phyloP scores from a whole-genome alignment of 2,888 invertebrate genomes.

The Harpagoxenus sublaevis region DNA sequence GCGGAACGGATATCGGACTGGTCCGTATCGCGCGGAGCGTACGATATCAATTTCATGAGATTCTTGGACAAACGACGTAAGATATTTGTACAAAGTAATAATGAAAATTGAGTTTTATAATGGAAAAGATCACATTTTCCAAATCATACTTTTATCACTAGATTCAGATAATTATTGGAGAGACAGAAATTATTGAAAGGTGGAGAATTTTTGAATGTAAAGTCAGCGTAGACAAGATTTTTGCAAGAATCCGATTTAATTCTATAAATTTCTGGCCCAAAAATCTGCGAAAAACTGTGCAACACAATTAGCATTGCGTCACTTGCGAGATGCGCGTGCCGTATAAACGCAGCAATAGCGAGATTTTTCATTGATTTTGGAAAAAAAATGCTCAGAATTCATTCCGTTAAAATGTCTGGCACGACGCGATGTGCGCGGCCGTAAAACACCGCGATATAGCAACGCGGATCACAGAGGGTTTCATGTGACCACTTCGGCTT shows the following conservation, averaged over 20 bases:
- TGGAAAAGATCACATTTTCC: not conserved
- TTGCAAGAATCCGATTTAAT: not conserved
- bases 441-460: constrained; percentile 69
- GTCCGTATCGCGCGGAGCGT: constrained; percentile 17
- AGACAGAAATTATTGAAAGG: too few relatives aligned
- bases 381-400: constrained; percentile 64
- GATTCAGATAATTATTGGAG: not conserved
- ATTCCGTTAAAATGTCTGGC: constrained; percentile 64
- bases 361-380: constrained; percentile 32
- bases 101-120: not conserved
- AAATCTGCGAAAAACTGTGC: not conserved
- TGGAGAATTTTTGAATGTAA: not conserved
- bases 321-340: not conserved
- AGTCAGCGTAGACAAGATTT: not conserved
- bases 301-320: not conserved
- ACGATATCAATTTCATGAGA: constrained; percentile 15
- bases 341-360: not conserved
- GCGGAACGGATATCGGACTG: constrained; percentile 30
- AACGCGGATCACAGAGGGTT: constrained; percentile 66
- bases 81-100: not conserved
- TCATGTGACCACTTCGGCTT: constrained; percentile 66
- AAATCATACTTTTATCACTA: not conserved
- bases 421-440: constrained; percentile 52
- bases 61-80: not conserved
- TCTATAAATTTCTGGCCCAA: not conserved